Percentiles rank a stretch among this genome's conserved stretches.
Conservation (phyloP, 2,113 vertebrate genomes). For the Cromileptes altivelis region DNA sequence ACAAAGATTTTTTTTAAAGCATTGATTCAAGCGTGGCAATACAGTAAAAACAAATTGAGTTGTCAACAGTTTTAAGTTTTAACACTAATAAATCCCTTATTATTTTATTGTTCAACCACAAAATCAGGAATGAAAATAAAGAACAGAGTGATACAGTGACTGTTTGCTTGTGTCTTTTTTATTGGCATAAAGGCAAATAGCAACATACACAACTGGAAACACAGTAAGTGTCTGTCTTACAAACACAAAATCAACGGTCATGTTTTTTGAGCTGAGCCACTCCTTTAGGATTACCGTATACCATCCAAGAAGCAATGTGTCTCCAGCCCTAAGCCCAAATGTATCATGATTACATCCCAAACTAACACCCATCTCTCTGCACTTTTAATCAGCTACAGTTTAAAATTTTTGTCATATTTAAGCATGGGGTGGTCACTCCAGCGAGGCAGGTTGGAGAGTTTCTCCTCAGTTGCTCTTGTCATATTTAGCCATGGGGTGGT, state of each 20-base stretch:
- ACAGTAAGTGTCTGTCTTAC: not conserved
- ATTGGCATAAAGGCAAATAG: not conserved
- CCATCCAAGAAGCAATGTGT: not conserved
- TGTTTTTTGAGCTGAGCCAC: not conserved
- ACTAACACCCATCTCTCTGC: not conserved
- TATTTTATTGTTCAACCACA: not conserved
- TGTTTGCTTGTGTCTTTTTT: not conserved
- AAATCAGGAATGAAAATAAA: constrained; percentile 2
- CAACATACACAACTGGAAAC: not conserved
- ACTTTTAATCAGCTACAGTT: constrained; percentile 1
- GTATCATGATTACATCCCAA: no score
- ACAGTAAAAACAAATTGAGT: not conserved
- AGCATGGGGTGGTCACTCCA: constrained; percentile 82
- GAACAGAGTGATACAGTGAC: not conserved
- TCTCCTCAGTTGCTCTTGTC: constrained; percentile 56
- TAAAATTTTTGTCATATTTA: constrained; percentile 27
- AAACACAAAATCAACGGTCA: not conserved
- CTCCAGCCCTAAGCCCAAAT: no score
- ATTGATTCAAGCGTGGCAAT: not conserved
- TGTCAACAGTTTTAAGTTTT: no score
- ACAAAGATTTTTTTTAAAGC: not conserved
- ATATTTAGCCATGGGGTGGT: constrained; percentile 82
- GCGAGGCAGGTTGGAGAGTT: constrained; percentile 77
- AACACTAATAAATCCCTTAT: not conserved
- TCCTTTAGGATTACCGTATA: not conserved